Conservation (phyloP, 2,888 invertebrate species). For the Heliconius charithonia region DNA sequence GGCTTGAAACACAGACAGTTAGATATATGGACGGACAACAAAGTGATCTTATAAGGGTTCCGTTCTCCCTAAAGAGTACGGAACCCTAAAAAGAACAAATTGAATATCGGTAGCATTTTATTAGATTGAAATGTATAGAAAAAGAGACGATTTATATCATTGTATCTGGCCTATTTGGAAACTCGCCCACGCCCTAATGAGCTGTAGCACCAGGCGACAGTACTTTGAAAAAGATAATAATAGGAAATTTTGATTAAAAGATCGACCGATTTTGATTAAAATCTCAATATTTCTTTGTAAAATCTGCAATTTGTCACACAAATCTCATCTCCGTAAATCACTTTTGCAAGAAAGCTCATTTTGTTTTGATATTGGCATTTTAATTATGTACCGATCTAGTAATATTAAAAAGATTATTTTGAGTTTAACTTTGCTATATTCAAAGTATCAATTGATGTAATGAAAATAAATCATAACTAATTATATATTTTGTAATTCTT, state of each 20-base stretch:
- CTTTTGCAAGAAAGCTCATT: not conserved
- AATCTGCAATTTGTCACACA: conserved; percentile 6
- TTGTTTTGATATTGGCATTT: not conserved
- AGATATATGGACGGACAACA: too few species aligned
- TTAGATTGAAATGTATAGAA: not conserved
- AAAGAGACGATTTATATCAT: not conserved
- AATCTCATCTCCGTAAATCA: not conserved
- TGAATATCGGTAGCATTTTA: not conserved
- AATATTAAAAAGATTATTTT: not conserved
- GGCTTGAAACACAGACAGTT: too few species aligned
- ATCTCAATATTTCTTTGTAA: not conserved
- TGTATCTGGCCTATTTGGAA: not conserved
- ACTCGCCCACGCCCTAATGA: not conserved
- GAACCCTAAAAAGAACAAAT: not conserved
- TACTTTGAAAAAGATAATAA: not conserved
- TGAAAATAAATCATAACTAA: too few species aligned
- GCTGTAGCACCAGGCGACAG: not conserved
- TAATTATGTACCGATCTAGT: not conserved
- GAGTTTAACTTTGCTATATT: not conserved
- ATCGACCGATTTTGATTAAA: conserved; percentile 12
- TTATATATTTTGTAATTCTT: too few species aligned
- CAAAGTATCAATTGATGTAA: not conserved
- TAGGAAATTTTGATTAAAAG: conserved; percentile 11
- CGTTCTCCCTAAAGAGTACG: too few species aligned
- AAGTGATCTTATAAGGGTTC: too few species aligned